phyloP scores from a whole-genome alignment of 2,113 vertebrate species.

The Clinocottus analis region DNA sequence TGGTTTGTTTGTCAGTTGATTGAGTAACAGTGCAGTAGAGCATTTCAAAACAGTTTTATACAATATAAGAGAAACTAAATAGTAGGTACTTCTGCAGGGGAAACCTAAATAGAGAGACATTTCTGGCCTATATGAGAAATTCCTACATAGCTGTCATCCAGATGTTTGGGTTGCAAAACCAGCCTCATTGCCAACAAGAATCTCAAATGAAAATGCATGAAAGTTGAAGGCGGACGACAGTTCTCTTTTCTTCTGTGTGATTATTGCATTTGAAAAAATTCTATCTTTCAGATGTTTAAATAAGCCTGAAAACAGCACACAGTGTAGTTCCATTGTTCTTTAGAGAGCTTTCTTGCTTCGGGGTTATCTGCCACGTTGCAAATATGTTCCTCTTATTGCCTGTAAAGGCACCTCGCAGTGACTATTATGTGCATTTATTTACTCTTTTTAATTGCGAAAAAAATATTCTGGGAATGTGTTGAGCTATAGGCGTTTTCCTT shows the following conservation, averaged over 20 bases:
- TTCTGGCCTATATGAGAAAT: constrained; percentile 9
- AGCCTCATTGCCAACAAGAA: background rate
- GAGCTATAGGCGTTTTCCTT: constrained; percentile 31
- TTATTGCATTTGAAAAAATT: background rate
- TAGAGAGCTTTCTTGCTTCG: background rate
- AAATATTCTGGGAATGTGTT: constrained; percentile 4
- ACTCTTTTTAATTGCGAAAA: constrained; percentile 14
- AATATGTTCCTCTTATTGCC: background rate
- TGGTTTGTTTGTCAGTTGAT: background rate
- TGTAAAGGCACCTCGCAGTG: background rate
- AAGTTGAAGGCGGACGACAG: background rate
- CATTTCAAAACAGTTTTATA: background rate
- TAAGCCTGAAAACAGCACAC: background rate
- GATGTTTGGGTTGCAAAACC: constrained; percentile 13
- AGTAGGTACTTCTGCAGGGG: background rate
- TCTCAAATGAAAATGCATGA: background rate
- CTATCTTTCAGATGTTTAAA: constrained; percentile 13
- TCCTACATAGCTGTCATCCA: background rate
- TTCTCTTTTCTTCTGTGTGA: background rate
- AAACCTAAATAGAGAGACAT: background rate
- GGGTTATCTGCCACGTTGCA: background rate
- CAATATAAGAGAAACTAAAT: background rate
- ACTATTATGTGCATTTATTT: constrained; percentile 15
- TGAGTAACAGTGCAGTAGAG: background rate
- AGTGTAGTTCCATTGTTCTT: background rate